These are phyloP conservation scores for Dasypogon diadema DNA, from an alignment of 2,888 invertebrate genomes.

Conservation along the genomic window DNA sequence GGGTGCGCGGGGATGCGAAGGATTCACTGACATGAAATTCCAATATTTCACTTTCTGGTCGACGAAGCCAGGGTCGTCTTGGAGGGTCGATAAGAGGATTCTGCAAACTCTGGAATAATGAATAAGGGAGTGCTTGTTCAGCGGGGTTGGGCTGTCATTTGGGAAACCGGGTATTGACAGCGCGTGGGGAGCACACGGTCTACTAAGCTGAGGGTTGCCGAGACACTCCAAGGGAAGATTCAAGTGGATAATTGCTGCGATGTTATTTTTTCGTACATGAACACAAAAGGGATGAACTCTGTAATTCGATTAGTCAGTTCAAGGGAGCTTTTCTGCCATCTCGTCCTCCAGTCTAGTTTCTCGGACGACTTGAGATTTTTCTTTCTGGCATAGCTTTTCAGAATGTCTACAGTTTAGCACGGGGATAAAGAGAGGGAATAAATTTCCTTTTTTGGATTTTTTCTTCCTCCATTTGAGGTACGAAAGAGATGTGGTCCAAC, in stretches of 20 bases:
- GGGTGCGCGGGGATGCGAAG: constrained; percentile 12
- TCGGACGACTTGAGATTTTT: neutral
- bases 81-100: constrained; percentile 20
- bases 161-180: constrained; percentile 12
- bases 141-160: constrained; percentile 17
- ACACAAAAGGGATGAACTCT: constrained; percentile 38
- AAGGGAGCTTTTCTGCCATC: neutral
- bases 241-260: constrained; percentile 39
- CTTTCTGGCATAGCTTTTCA: neutral
- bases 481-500: neutral
- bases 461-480: neutral
- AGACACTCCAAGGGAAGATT: constrained; percentile 1
- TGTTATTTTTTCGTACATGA: constrained; percentile 34
- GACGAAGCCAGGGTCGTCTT: constrained; percentile 27
- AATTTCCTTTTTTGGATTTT: constrained; percentile 9
- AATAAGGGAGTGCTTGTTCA: constrained; percentile 8
- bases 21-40: constrained; percentile 46
- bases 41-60: constrained; percentile 51
- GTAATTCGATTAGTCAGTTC: constrained; percentile 44
- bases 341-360: neutral
- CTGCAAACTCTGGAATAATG: constrained; percentile 28
- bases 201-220: neutral
- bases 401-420: too few species aligned
- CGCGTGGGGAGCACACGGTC: neutral
- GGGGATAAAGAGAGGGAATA: neutral